These are phyloP conservation scores for Peromyscus attwateri DNA, from an alignment of 2,797 vertebrate species.

Conservation along the genomic window DNA sequence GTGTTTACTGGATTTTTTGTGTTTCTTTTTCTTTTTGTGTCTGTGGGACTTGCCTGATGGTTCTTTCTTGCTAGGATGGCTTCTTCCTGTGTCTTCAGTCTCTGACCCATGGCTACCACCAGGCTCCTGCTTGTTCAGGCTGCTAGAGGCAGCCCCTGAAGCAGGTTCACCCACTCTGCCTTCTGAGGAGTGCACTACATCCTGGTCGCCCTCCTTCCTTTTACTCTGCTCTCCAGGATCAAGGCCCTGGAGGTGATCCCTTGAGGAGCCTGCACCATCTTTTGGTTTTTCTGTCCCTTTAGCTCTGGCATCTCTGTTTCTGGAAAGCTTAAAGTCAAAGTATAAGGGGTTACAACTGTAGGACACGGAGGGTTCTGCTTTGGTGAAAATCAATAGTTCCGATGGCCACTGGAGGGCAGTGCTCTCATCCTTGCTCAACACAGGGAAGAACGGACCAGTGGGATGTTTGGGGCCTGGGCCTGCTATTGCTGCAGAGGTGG, in stretches of 20 bases:
- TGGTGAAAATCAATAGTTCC: constrained; percentile 98
- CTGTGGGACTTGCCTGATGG: constrained; percentile 90
- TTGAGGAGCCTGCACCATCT: constrained; percentile 79
- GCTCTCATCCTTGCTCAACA: constrained; percentile 98
- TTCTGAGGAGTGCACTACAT: constrained; percentile 66
- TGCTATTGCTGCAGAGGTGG: constrained; percentile 82
- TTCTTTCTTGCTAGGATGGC: constrained; percentile 78
- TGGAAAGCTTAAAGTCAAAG: constrained; percentile 98
- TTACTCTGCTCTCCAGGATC: constrained; percentile 79
- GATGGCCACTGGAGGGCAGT: constrained; percentile 99
- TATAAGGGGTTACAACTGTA: constrained; percentile 99
- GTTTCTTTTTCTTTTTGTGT: constrained; percentile 98
- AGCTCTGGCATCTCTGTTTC: constrained; percentile 92
- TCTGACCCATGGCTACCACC: constrained; percentile 77
- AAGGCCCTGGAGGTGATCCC: constrained; percentile 71
- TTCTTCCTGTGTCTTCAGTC: constrained; percentile 87
- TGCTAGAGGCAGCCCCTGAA: constrained; percentile 81
- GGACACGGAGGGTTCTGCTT: constrained; percentile 94
- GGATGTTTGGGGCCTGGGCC: constrained; percentile 92
- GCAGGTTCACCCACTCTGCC: constrained; percentile 83
- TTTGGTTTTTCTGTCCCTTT: constrained; percentile 88
- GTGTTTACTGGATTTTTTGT: constrained; percentile 96
- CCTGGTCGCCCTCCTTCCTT: constrained; percentile 77
- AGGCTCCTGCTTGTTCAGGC: constrained; percentile 84
- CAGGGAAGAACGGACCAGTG: constrained; percentile 96